Base-by-base conservation (phyloP, 1,140 invertebrate genomes). In the Tenebrio molitor region DNA sequence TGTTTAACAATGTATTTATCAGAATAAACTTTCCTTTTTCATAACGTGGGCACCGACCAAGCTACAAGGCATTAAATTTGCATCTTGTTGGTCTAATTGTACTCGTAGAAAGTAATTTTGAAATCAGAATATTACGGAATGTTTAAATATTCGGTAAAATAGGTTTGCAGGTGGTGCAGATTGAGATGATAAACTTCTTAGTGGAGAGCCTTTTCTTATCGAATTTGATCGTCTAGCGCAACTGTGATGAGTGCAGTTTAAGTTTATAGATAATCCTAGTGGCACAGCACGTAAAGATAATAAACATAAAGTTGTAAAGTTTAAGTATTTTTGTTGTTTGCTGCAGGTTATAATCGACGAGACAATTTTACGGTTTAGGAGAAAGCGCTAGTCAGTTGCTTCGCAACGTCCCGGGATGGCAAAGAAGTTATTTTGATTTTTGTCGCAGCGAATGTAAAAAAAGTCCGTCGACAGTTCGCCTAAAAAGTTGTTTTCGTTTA, bases 401-500 rank as follows among this genome's bases (percentile, higher is more conserved):
- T 8, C 5, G 36, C 36, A 23, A 23, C 44, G 44, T 50, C 19
- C 44, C 16, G 44, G 21, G 44, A 50, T 25, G 46, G 6, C 46
- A n/a, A 19, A 8, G 12, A 39, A 53, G 46, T 53, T 50, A 50
- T 50, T 50, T 53, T 53, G 46, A 53, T 53, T 53, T 53, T 53
- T 53, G 46, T 53, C 46, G 46, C 46, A 53, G 46, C 12, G 36
- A 39, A 39, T 53, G n/a, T 21, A 53, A 8, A 53, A 53, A 53
- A 53, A 53, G 16, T 21, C 6, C 19, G 46, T 1, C 46, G 19
- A 21, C 50, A 12, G 21, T 15, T 58, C 50, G 50, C 29, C 21
- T 58, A 58, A 58, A 58, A 58, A 58, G 50, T 29, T 58, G 50
- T 58, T 58, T 58, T 58, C 50, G 50, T 58, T 58, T 58, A 58